phyloP scores from a whole-genome alignment of 1,140 invertebrate genomes.

The Drosophila teissieri region DNA sequence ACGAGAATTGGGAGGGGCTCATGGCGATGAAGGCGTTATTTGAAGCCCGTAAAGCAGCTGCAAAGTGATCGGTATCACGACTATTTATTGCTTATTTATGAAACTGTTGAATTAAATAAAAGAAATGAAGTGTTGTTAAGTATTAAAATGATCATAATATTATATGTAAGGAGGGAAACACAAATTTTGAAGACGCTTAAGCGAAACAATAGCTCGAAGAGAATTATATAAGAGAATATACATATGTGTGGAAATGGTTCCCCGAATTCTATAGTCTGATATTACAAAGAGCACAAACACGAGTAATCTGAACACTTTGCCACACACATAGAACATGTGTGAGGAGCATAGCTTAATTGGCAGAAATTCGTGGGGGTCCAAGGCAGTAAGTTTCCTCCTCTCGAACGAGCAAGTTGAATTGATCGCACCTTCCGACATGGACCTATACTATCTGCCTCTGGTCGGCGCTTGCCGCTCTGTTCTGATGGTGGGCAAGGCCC shows the following conservation, averaged over 20 bases:
- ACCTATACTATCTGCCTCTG: constrained; percentile 45
- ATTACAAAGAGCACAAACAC: constrained; percentile 2
- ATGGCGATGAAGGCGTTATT: constrained; percentile 11
- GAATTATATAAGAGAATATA: not conserved
- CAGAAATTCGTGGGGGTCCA: not conserved
- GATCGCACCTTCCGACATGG: constrained; percentile 52
- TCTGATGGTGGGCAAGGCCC: constrained; percentile 81
- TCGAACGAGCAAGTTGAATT: constrained; percentile 8
- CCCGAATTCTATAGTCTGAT: not conserved
- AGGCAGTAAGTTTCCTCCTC: constrained; percentile 10
- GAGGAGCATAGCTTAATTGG: constrained; percentile 6
- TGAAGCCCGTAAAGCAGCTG: not conserved
- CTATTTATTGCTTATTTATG: constrained; percentile 1
- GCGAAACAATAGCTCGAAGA: too few relatives aligned
- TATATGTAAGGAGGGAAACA: too few relatives aligned
- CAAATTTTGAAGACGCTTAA: too few relatives aligned
- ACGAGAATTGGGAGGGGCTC: constrained; percentile 86
- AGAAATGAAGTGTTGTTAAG: not conserved
- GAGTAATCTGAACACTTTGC: not conserved
- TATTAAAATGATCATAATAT: too few relatives aligned
- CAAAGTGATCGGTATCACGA: not conserved
- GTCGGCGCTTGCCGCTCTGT: constrained; percentile 80
- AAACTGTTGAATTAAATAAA: not conserved
- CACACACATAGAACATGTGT: not conserved
- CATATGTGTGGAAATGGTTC: not conserved